A percentile compares a stretch with the other conserved stretches of the same genome.
phyloP scores from a whole-genome alignment of 2,797 vertebrate species.

The Peromyscus nudipes region DNA sequence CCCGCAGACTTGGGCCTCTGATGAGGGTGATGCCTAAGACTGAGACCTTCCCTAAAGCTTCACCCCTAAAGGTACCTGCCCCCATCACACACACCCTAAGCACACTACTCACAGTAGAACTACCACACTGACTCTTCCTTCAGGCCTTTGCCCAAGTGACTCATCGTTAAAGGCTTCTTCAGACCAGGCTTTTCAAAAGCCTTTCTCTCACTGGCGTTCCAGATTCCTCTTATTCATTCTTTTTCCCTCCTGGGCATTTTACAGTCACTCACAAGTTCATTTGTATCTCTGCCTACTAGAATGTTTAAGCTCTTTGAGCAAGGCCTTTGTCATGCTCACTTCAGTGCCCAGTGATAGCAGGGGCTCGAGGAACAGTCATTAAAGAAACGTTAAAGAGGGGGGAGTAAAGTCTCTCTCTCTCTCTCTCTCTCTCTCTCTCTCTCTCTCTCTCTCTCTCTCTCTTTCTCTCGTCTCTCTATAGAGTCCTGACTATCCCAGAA shows the following conservation, averaged over 20 bases:
- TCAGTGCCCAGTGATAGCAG: neutral
- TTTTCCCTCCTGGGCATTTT: neutral
- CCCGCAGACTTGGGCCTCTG: neutral
- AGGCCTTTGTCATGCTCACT: neutral
- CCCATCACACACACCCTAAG: too few species aligned
- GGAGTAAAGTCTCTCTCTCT: neutral
- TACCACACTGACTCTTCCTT: neutral
- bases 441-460: neutral
- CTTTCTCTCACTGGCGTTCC: neutral
- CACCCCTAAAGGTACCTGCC: neutral
- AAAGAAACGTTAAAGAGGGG: neutral
- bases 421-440: neutral
- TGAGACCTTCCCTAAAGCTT: neutral
- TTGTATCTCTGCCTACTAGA: neutral
- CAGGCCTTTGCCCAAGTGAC: neutral
- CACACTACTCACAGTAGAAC: neutral
- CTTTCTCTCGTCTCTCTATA: neutral
- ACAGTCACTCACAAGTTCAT: neutral
- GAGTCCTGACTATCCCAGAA: neutral
- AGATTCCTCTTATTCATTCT: neutral
- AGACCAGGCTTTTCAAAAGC: neutral
- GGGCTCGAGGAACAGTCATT: neutral
- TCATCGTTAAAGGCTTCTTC: neutral
- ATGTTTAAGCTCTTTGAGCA: neutral
- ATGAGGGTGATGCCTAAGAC: neutral